phyloP scores from a whole-genome alignment of 1,140 invertebrate genomes.

The Heterodera schachtii region DNA sequence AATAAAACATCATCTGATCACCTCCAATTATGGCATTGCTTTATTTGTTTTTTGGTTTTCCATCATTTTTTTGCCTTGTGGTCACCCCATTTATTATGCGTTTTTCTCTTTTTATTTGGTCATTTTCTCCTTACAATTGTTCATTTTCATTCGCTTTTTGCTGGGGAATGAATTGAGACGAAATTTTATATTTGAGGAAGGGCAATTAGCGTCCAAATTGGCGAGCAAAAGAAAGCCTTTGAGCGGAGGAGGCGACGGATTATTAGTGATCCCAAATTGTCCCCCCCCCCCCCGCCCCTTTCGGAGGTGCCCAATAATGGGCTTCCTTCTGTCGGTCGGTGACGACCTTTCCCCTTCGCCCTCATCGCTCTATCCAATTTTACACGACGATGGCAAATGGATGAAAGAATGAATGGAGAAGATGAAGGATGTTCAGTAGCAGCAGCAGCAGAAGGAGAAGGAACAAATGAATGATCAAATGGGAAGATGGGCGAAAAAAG shows the following conservation, averaged over 20 bases:
- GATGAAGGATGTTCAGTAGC: background rate
- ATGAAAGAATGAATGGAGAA: background rate
- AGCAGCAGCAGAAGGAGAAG: background rate
- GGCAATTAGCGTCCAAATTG: constrained; percentile 6
- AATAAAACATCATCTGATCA: too few relatives aligned
- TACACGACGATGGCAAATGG: background rate
- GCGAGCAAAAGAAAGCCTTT: background rate
- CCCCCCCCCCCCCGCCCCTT: background rate
- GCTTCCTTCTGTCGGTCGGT: background rate
- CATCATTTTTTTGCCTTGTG: too few relatives aligned
- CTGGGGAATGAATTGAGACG: background rate
- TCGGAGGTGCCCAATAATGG: background rate
- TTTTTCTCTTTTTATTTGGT: too few relatives aligned
- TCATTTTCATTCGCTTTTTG: background rate
- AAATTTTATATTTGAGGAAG: constrained; percentile 11
- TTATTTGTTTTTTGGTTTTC: too few relatives aligned
- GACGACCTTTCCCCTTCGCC: background rate
- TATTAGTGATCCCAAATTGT: constrained; percentile 4
- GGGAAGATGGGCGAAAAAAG: background rate
- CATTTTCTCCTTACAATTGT: too few relatives aligned
- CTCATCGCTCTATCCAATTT: background rate
- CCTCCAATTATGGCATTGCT: too few relatives aligned
- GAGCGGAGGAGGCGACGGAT: background rate
- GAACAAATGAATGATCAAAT: background rate
- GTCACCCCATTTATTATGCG: too few relatives aligned